Percentiles rank a stretch among this genome's conserved stretches.
phyloP scores from a whole-genome alignment of 2,888 invertebrate species.

The Gonocerus acuteangulatus region DNA sequence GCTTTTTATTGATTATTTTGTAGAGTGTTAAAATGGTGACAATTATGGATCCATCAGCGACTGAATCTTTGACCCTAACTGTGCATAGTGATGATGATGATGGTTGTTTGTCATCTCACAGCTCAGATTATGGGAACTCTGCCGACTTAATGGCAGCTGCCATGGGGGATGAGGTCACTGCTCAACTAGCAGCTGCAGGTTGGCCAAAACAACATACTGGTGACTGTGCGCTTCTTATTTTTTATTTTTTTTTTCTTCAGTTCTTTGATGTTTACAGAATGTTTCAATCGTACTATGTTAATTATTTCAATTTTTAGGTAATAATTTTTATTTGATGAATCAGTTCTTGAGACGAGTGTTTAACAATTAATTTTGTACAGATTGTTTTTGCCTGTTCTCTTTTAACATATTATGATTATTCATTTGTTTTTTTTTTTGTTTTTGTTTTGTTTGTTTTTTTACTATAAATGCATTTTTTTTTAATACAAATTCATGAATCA shows the following conservation, averaged over 20 bases:
- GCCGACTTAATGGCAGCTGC: conserved; percentile 75
- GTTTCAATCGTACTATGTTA: no score
- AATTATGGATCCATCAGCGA: conserved; percentile 36
- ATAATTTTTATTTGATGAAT: no score
- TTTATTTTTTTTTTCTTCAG: conserved; percentile 36
- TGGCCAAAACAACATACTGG: conserved; percentile 49
- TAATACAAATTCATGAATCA: no score
- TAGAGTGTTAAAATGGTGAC: conserved; percentile 32
- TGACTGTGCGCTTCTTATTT: conserved; percentile 41
- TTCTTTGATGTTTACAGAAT: conserved; percentile 17
- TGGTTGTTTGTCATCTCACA: conserved; percentile 59
- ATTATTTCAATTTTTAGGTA: no score
- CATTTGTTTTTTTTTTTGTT: no score
- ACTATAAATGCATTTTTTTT: no score
- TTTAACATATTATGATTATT: no score
- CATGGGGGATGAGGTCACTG: conserved; percentile 89
- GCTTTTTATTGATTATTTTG: no score
- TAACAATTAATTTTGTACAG: no score
- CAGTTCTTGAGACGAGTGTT: no score
- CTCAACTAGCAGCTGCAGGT: conserved; percentile 93
- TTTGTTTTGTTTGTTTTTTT: no score
- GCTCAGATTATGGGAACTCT: conserved; percentile 63
- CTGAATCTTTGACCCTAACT: conserved; percentile 35
- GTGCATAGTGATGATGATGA: conserved; percentile 59
- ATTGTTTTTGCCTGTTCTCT: no score